These are phyloP conservation scores for Grallaria varia DNA, from an alignment of 2,113 vertebrate genomes.

Conservation along the genomic window DNA sequence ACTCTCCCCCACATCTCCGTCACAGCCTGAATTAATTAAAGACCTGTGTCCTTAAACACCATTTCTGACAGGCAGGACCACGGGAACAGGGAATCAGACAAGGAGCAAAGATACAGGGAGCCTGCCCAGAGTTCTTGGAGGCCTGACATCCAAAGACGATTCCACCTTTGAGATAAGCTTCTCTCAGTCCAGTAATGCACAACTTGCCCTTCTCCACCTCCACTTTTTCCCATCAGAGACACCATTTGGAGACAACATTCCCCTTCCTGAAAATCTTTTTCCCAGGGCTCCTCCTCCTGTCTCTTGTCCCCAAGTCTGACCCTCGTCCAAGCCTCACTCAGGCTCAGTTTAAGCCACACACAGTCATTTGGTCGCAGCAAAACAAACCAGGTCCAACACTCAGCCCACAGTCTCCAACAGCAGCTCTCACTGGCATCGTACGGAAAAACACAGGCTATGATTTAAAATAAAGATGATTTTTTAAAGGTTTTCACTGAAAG, in stretches of 20 bases:
- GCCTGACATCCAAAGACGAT: background rate
- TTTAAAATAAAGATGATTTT: background rate
- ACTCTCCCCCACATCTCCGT: background rate
- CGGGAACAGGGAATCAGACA: background rate
- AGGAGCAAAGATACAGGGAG: background rate
- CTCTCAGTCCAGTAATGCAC: background rate
- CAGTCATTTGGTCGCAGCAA: background rate
- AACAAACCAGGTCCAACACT: background rate
- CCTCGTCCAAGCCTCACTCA: background rate
- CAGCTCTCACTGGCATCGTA: background rate
- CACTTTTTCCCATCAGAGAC: background rate
- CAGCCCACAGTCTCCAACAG: background rate
- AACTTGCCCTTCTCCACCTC: background rate
- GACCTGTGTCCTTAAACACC: background rate
- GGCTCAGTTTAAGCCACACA: background rate
- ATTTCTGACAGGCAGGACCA: background rate
- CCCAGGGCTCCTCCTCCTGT: background rate
- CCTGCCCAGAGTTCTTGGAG: background rate
- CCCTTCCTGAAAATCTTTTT: background rate
- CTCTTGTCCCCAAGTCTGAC: background rate
- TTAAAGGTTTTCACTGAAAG: background rate
- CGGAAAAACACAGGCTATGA: background rate
- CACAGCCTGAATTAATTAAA: background rate
- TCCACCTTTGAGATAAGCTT: background rate
- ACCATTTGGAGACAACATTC: background rate